Percentiles rank a stretch among this genome's conserved stretches.
These are phyloP conservation scores for Lophochroa leadbeateri DNA, from an alignment of 2,113 vertebrate species.

Conservation along the genomic window DNA sequence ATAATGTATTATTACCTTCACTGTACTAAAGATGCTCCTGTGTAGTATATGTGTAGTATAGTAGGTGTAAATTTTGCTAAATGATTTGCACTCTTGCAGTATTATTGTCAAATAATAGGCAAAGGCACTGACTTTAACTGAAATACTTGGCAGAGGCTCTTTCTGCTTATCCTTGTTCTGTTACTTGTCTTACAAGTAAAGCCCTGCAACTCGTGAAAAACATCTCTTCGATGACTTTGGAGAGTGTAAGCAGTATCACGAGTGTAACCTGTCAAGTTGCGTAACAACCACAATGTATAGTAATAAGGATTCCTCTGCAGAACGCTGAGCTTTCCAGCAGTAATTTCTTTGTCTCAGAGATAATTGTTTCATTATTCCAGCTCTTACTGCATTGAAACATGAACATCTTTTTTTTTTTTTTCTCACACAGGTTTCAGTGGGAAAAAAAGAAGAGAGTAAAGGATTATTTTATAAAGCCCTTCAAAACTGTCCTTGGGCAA, in stretches of 20 bases:
- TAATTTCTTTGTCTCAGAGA: neutral
- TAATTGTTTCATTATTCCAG: neutral
- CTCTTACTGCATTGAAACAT: neutral
- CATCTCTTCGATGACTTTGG: neutral
- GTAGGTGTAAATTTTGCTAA: neutral
- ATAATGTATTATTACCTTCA: neutral
- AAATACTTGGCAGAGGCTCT: neutral
- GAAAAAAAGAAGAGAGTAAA: constrained; percentile 84
- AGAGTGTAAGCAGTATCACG: neutral
- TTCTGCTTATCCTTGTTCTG: neutral
- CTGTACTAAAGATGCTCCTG: neutral
- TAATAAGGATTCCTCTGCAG: neutral
- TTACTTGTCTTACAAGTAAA: neutral
- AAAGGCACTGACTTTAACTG: neutral
- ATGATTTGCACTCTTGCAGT: neutral
- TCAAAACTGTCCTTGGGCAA: constrained; percentile 92
- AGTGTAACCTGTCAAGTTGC: neutral
- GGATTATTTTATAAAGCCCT: constrained; percentile 94
- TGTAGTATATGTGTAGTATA: neutral
- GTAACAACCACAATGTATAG: neutral
- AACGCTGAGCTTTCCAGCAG: neutral
- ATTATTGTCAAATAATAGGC: neutral
- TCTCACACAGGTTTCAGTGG: constrained; percentile 81
- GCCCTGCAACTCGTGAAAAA: neutral
- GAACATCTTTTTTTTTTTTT: neutral